Evolutionary conservation across 2,888 invertebrate genomes (phyloP).

Genomic region (Clistopyga incitator): DNA sequence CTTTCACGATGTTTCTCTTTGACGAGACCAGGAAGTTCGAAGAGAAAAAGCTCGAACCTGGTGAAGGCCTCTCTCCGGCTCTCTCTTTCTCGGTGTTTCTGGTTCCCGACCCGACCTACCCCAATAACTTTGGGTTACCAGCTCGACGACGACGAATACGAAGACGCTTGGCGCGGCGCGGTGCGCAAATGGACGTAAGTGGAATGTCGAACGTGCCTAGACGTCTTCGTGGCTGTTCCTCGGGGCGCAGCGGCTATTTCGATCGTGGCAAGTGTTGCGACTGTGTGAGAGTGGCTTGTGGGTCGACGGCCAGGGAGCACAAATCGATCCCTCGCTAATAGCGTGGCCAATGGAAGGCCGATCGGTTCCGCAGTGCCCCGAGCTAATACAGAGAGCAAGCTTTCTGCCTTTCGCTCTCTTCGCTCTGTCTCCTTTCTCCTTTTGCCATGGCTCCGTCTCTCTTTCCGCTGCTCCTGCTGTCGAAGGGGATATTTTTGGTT

Average conservation of each 20-base stretch:
- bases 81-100: slow-evolving; percentile 28
- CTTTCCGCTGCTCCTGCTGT: slow-evolving; percentile 36
- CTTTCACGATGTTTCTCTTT: slow-evolving; percentile 7
- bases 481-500: slow-evolving; percentile 62
- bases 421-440: background rate
- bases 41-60: slow-evolving; percentile 27
- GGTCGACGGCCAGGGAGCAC: slow-evolving; percentile 61
- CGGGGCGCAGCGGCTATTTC: slow-evolving; percentile 65
- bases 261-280: slow-evolving; percentile 55
- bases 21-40: slow-evolving; percentile 3
- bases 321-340: slow-evolving; percentile 60
- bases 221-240: slow-evolving; percentile 53
- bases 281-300: slow-evolving; percentile 16
- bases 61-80: background rate
- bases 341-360: slow-evolving; percentile 59
- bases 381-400: slow-evolving; percentile 30
- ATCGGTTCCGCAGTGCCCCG: slow-evolving; percentile 58
- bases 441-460: background rate
- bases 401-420: background rate
- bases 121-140: slow-evolving; percentile 55
- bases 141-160: slow-evolving; percentile 35
- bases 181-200: slow-evolving; percentile 66
- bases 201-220: slow-evolving; percentile 70
- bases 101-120: slow-evolving; percentile 57
- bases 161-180: slow-evolving; percentile 41